Percentiles rank a stretch among this genome's conserved stretches.
Conservation (phyloP, 2,113 vertebrate species). For the Talpa occidentalis region DNA sequence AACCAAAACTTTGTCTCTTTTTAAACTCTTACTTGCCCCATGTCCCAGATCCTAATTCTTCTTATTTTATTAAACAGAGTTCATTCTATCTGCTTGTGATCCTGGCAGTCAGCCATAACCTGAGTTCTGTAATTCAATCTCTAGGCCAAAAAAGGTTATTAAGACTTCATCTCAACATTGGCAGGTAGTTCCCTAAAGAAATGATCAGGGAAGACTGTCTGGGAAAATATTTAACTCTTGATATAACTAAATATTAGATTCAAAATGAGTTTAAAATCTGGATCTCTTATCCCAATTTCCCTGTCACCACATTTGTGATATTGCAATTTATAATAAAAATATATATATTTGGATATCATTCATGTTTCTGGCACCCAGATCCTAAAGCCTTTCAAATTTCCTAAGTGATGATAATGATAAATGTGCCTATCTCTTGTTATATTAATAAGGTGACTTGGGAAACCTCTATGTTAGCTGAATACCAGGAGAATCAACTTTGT, state of each 20-base stretch:
- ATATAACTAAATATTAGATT: background rate
- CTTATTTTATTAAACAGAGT: background rate
- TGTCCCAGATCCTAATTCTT: background rate
- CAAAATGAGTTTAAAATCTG: background rate
- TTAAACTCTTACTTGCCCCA: background rate
- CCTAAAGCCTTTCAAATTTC: background rate
- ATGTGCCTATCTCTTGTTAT: background rate
- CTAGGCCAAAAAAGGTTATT: background rate
- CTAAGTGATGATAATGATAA: background rate
- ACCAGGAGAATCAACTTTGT: background rate
- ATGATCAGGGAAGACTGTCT: background rate
- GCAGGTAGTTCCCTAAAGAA: background rate
- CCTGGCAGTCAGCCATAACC: background rate
- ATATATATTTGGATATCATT: background rate
- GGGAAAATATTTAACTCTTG: slow-evolving; percentile 33
- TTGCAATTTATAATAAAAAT: background rate
- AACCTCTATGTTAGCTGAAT: background rate
- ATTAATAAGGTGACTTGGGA: background rate
- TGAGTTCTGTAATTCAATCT: slow-evolving; percentile 4
- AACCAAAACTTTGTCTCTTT: background rate
- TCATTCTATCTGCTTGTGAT: background rate
- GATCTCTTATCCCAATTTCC: background rate
- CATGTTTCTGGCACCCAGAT: background rate
- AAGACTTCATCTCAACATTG: background rate
- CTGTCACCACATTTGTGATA: background rate